Conservation (phyloP, 2,113 vertebrate genomes). For the Conger conger region DNA sequence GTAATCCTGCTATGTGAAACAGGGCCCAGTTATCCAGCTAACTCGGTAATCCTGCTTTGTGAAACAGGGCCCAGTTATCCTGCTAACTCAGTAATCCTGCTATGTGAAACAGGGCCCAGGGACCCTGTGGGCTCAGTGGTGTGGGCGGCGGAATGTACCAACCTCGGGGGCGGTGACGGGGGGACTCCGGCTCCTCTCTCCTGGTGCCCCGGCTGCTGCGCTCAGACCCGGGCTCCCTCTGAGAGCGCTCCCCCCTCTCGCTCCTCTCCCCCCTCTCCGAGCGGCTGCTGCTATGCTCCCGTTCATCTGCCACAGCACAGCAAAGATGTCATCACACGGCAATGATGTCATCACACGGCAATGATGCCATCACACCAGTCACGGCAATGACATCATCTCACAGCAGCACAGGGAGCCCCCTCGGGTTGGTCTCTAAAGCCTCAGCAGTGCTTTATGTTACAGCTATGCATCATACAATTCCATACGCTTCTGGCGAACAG, state of each 20-base stretch:
- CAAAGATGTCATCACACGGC: neutral
- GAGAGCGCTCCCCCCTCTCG: slow-evolving; percentile 68
- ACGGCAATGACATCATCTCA: neutral
- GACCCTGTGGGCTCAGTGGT: no score
- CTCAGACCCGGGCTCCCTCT: slow-evolving; percentile 78
- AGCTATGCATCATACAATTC: no score
- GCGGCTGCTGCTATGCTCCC: slow-evolving; percentile 73
- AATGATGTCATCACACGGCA: neutral
- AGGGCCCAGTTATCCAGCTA: no score
- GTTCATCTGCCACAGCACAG: slow-evolving; percentile 72
- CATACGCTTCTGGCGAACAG: neutral
- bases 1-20: no score
- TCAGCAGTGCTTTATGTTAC: neutral
- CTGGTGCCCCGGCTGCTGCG: slow-evolving; percentile 74
- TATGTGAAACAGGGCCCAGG: no score
- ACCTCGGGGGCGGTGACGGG: slow-evolving; percentile 86
- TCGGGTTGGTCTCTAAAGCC: neutral
- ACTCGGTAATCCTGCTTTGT: no score
- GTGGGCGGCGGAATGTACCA: neutral
- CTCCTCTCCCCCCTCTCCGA: slow-evolving; percentile 61
- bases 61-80: no score
- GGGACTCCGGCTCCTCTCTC: slow-evolving; percentile 82
- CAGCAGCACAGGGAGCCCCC: neutral
- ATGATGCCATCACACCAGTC: neutral
- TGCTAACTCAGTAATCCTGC: no score